Evolutionary conservation across 1,140 invertebrate genomes (phyloP).

Genomic region (Drosophila sproati): DNA sequence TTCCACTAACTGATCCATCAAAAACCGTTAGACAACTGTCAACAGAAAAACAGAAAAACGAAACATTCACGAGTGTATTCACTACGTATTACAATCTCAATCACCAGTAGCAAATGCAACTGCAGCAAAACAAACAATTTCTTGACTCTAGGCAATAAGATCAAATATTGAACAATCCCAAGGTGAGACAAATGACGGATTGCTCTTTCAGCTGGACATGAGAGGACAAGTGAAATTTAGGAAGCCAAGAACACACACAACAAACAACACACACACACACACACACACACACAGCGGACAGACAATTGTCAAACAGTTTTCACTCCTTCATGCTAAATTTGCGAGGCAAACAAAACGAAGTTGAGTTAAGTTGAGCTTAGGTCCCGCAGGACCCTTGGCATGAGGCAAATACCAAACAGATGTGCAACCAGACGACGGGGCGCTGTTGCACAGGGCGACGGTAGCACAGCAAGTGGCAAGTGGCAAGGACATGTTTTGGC

Average conservation of each 20-base stretch:
- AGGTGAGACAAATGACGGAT: slow-evolving; percentile 47
- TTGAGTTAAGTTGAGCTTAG: neutral
- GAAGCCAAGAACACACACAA: slow-evolving; percentile 3
- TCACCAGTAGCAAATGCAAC: slow-evolving; percentile 30
- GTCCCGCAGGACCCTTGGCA: slow-evolving; percentile 44
- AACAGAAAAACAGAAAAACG: slow-evolving; percentile 42
- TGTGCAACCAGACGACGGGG: slow-evolving; percentile 26
- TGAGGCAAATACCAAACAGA: slow-evolving; percentile 37
- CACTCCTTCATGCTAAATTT: slow-evolving; percentile 70
- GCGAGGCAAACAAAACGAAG: slow-evolving; percentile 27
- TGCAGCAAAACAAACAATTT: slow-evolving; percentile 42
- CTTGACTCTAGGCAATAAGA: slow-evolving; percentile 27
- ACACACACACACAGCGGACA: neutral
- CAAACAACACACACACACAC: neutral
- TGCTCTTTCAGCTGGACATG: slow-evolving; percentile 5
- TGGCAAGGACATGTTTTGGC: slow-evolving; percentile 40
- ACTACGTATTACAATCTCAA: slow-evolving; percentile 31
- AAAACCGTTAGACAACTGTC: slow-evolving; percentile 43
- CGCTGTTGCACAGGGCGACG: slow-evolving; percentile 17
- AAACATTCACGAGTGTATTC: slow-evolving; percentile 12
- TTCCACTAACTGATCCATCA: slow-evolving; percentile 49
- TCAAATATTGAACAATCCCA: slow-evolving; percentile 55
- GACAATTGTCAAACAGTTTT: slow-evolving; percentile 55
- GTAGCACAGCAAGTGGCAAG: slow-evolving; percentile 53
- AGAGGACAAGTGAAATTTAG: slow-evolving; percentile 44